Base-by-base conservation (phyloP, 2,113 vertebrate genomes). In the Excalfactoria chinensis region DNA sequence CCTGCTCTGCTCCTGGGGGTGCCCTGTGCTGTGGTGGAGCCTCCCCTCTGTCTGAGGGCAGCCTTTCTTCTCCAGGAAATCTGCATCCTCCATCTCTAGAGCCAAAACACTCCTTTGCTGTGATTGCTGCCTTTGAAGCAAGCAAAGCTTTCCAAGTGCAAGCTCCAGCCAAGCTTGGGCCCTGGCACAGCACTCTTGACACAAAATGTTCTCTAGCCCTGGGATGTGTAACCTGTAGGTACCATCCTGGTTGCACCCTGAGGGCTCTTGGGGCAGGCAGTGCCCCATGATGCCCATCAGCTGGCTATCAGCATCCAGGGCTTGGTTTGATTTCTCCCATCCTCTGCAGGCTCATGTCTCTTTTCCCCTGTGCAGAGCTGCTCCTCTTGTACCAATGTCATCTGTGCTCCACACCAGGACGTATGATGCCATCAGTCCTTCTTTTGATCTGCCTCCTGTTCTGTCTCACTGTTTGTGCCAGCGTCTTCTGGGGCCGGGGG, bases 21-120 rank as follows among this genome's bases (percentile, higher is more conserved):
- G 3, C 9, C 1, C 7, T 19, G 30, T 0, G 55, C 67, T 16
- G 22, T 30, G 2, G 0, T 1, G 9, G 32, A 68, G 70, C 55
- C n/a, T 1, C 2, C 6, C 23, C 37, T 20, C 44, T 4, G 26
- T 46, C 73, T 22, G 68, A 6, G 46, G 67, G 30, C 82, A 13
- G 3, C 1, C 5, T 19, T 41, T 15, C 5, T 46, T 46, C 76
- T 43, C 34, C 60, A 4, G 55, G 60, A 37, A 21, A 62, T 62
- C 59, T 4, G 13, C 7, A 2, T 44, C 17, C 26, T 21, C 34
- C 1, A 11, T 2, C 37, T 22, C 37, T 21, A 26, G 64, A 21
- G 43, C 73, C 53, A 30, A 21, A 44, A 6, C 34, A 8, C 37
- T 35, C 32, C 0, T 6, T 11, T 43, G 35, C 74, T 22, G 58